phyloP scores from a whole-genome alignment of 2,888 invertebrate genomes.

The Caenorhabditis sp. region DNA sequence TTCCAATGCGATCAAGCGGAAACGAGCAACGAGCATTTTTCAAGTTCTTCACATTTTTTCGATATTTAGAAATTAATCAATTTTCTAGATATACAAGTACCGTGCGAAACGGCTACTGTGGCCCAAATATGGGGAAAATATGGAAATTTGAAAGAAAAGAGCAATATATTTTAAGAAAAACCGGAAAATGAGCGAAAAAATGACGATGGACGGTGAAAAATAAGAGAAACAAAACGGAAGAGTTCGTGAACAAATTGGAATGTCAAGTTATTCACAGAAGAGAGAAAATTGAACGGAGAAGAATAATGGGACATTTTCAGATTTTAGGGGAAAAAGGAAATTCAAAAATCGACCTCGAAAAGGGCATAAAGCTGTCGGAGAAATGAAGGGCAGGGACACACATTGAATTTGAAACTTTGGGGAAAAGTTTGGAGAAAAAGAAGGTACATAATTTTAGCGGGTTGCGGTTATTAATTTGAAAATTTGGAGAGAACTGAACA shows the following conservation, averaged over 20 bases:
- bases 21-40: neutral
- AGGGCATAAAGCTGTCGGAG: constrained; percentile 44
- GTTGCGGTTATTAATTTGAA: neutral
- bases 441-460: neutral
- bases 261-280: constrained; percentile 58
- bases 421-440: too few species aligned
- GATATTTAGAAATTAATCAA: neutral
- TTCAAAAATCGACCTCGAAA: too few species aligned
- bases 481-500: neutral
- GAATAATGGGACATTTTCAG: neutral
- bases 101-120: constrained; percentile 44
- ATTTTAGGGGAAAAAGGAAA: neutral
- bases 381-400: neutral
- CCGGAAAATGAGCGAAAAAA: neutral
- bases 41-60: neutral
- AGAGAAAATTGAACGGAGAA: neutral
- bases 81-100: constrained; percentile 39
- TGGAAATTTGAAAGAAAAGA: neutral
- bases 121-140: neutral
- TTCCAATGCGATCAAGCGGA: neutral
- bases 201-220: neutral
- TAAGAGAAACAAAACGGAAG: neutral
- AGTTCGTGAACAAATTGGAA: constrained; percentile 52
- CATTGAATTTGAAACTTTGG: neutral
- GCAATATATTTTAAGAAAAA: constrained; percentile 3